Base-by-base conservation (phyloP, 2,888 invertebrate genomes). In the Epirrhoe alternata region DNA sequence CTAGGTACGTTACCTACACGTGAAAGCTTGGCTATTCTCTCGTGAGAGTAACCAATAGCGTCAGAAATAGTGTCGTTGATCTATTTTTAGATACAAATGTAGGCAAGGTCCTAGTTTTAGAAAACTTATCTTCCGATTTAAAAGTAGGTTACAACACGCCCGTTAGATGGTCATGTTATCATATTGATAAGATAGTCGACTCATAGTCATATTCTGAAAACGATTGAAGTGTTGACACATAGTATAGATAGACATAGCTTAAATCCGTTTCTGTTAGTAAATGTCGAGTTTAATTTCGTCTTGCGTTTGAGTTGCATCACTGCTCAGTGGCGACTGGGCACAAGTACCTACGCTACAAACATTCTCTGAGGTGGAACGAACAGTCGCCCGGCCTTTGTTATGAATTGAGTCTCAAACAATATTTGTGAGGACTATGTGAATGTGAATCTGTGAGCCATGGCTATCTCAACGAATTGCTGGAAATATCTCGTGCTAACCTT, bases 401-500 rank as follows among this genome's bases (percentile, higher is more conserved):
- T 87, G 86, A 84, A 78, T 79, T 79, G 78, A 81, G 82, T 87
- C 86, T 82, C 76, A 80, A 86, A 84, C 86, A 84, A 86, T 83
- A 87, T 86, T 78, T 80, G 81, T 85, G 89, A 85, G 58, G 64
- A 68, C 61, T 80, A 92, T 92, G 92, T 92, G 90, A 92, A 86
- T 83, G 78, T 77, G 76, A 61, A 74, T 77, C 69, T 59, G 66
- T 57, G 61, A 30, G 86, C 84, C 83, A 94, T 94, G 94, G 89
- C 88, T 72, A 79, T 93, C 68, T 91, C 92, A 38, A 88, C 92
- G 65, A 93, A 90, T 79, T 92, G 93, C 78, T 93, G 93, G 91
- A 92, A 93, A 86, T 93, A 93, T 83, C 83, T 93, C 30, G 92
- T 93, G 78, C 77, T 94, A 78, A 87, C 87, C 73, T 94, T 90